phyloP scores from a whole-genome alignment of 2,113 vertebrate genomes.

The Albula glossodonta region DNA sequence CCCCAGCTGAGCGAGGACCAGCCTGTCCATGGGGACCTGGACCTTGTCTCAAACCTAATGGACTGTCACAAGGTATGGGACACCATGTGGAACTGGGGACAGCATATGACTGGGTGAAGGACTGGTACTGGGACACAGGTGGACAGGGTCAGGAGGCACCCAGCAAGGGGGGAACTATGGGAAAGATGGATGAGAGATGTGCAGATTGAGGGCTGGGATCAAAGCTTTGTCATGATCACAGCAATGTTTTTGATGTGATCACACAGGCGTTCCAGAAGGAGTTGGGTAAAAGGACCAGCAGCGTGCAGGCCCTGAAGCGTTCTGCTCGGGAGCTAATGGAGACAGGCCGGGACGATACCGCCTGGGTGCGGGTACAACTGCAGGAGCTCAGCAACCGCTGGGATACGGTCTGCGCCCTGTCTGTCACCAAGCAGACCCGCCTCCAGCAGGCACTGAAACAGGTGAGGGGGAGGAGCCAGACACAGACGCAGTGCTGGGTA shows the following conservation, averaged over 20 bases:
- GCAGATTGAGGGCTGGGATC: not conserved
- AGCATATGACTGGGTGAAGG: not conserved
- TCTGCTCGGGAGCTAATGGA: slow-evolving; percentile 94
- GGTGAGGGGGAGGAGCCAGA: slow-evolving; percentile 64
- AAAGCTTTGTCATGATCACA: not conserved
- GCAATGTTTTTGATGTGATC: not conserved
- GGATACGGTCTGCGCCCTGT: slow-evolving; percentile 94
- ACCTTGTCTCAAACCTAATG: slow-evolving; percentile 97
- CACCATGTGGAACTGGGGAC: too few species aligned
- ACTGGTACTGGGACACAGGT: too few species aligned
- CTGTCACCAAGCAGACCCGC: slow-evolving; percentile 91
- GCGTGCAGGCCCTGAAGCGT: slow-evolving; percentile 89
- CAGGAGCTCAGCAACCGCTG: slow-evolving; percentile 96
- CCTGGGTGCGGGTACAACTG: slow-evolving; percentile 96
- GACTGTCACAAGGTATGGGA: slow-evolving; percentile 90
- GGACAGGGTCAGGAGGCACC: too few species aligned
- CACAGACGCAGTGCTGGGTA: slow-evolving; percentile 52
- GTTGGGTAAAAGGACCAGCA: slow-evolving; percentile 91
- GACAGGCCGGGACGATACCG: slow-evolving; percentile 89
- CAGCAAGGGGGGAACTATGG: too few species aligned
- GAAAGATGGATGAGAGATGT: not conserved
- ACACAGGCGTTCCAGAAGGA: slow-evolving; percentile 94
- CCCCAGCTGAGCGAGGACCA: slow-evolving; percentile 94
- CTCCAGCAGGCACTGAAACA: slow-evolving; percentile 92
- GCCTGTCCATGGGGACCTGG: slow-evolving; percentile 93